Conservation (phyloP, 1,140 invertebrate species). For the Gryon sp. region DNA sequence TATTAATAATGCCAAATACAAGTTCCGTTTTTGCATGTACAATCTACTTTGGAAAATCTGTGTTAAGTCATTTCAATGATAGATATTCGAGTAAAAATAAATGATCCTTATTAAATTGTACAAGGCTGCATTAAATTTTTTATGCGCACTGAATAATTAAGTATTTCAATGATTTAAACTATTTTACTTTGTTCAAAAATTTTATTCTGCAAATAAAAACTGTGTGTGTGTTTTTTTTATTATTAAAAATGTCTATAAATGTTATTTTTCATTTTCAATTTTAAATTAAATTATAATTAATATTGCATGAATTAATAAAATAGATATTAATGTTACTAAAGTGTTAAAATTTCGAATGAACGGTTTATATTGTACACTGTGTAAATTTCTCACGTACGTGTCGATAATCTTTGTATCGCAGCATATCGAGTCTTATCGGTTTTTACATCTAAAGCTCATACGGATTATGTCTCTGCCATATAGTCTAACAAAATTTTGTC, state of each 20-base stretch:
- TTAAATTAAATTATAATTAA: too few relatives aligned
- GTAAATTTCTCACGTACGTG: slow-evolving; percentile 25
- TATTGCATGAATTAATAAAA: background rate
- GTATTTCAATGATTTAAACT: background rate
- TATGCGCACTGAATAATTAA: background rate
- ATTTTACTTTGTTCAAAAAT: background rate
- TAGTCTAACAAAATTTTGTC: slow-evolving; percentile 22
- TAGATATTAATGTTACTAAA: slow-evolving; percentile 1
- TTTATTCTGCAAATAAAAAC: too few relatives aligned
- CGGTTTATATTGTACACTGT: slow-evolving; percentile 21
- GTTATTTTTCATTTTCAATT: too few relatives aligned
- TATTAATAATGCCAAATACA: too few relatives aligned
- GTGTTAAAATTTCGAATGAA: slow-evolving; percentile 15
- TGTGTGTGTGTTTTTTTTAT: too few relatives aligned
- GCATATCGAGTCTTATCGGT: slow-evolving; percentile 33
- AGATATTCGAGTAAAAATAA: slow-evolving; percentile 1
- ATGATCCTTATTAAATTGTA: slow-evolving; percentile 16
- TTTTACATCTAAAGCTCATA: slow-evolving; percentile 25
- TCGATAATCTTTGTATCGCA: slow-evolving; percentile 25
- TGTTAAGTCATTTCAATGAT: slow-evolving; percentile 7
- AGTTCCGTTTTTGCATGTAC: too few relatives aligned
- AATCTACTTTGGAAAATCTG: slow-evolving; percentile 1
- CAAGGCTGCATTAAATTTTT: slow-evolving; percentile 11
- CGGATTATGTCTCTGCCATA: slow-evolving; percentile 23
- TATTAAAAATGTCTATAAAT: too few relatives aligned